Evolutionary conservation across 2,797 vertebrate genomes (phyloP), one percentile per base, ranked within the genome.

Genomic region (Leptoclinus maculatus): DNA sequence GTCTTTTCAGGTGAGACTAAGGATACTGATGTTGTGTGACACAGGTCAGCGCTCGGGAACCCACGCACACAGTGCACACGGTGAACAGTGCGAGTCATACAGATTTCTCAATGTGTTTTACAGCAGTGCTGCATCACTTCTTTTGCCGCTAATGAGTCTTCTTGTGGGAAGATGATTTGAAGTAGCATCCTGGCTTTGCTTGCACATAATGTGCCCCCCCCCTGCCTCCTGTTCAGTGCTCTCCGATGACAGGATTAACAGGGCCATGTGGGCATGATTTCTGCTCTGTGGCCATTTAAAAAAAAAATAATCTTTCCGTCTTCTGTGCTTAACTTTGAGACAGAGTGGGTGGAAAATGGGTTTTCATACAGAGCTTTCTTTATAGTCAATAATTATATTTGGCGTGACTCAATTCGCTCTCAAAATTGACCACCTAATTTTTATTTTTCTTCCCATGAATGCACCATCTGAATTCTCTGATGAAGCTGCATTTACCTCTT

Each of bases 1-100:
- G 93, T 99, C 98, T 8, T 99, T 99, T 92, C 98, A 99, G 97
- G 98, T 93, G 69, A 89, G 85, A 59, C 27, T 1, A 12, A 36
- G 1, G 23, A 10, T 29, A 32, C 53, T 47, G 66, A 64, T 45
- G 36, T 19, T 36, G 1, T 23, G 25, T 54, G 67, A 66, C 74
- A 45, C 17, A 43, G 53, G 58, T 29, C 21, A 43, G 17, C 3
- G 10, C 27, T 49, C 4, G 6, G 17, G 47, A 70, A 65, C 54
- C 54, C 27, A 6, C 57, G 21, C 32, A n/a, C 36, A 58, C 51
- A 56, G 36, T 36, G 32, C 54, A 47, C 39, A 17, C 12, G 12
- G 45, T n/a, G 36, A 60, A 67, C 34, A 23, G 36, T 25, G 29
- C 66, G 65, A 77, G 47, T 83, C 66, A 54, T 6, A 2, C 4